Conservation (phyloP, 2,113 vertebrate species). For the Cololabis saira region DNA sequence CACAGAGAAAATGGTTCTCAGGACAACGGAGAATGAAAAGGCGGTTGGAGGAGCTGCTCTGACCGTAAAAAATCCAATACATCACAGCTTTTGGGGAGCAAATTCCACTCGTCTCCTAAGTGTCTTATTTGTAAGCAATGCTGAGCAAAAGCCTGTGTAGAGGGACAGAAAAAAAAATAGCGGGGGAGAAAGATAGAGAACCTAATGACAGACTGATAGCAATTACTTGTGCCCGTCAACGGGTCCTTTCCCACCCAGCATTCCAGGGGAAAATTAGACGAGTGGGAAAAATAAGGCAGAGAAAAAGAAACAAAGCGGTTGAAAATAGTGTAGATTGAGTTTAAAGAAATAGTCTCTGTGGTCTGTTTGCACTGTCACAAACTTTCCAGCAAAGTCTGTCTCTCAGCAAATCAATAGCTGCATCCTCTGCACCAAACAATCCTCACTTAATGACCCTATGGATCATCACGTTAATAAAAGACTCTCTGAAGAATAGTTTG, state of each 20-base stretch:
- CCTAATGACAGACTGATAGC: conserved; percentile 84
- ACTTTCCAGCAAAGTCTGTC: conserved; percentile 71
- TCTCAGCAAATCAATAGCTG: conserved; percentile 77
- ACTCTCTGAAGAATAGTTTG: conserved; percentile 90
- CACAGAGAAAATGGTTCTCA: conserved; percentile 92
- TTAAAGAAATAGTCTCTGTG: conserved; percentile 57
- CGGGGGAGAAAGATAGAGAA: conserved; percentile 64
- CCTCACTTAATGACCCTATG: conserved; percentile 75
- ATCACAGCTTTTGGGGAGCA: conserved; percentile 87
- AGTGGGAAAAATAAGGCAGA: conserved; percentile 71
- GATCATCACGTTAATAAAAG: conserved; percentile 85
- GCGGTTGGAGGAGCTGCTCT: conserved; percentile 86
- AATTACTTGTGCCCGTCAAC: conserved; percentile 82
- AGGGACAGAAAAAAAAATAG: conserved; percentile 64
- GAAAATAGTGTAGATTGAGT: conserved; percentile 71
- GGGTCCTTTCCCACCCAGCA: conserved; percentile 69
- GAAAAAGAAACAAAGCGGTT: conserved; percentile 56
- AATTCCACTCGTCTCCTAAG: conserved; percentile 87
- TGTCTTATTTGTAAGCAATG: conserved; percentile 86
- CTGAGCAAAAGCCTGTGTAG: conserved; percentile 71
- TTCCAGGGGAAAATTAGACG: conserved; percentile 80
- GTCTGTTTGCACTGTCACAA: conserved; percentile 60
- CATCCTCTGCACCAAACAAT: conserved; percentile 69
- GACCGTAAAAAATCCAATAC: conserved; percentile 95
- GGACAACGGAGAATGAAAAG: conserved; percentile 90